phyloP scores from a whole-genome alignment of 64 coral and sea anemone species.

The Dendrophyllia cribrosa region DNA sequence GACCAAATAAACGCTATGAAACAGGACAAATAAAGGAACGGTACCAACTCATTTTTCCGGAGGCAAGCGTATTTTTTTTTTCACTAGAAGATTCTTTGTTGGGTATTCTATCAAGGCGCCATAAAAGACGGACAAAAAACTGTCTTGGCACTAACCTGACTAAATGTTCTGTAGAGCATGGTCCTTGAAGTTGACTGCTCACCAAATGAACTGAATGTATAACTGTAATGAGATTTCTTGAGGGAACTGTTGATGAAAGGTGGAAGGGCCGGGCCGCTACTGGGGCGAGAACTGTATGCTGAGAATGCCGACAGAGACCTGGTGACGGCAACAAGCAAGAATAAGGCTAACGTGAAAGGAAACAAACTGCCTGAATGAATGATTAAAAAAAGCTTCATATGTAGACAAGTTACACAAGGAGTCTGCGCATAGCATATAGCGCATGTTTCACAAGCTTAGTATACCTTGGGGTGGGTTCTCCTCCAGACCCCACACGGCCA shows the following conservation, averaged over 20 bases:
- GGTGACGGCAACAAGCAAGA: background rate
- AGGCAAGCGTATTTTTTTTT: too few relatives aligned
- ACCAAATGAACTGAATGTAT: constrained; percentile 68
- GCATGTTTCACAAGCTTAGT: too few relatives aligned
- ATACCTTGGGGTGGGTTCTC: constrained; percentile 83
- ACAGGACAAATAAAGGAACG: too few relatives aligned
- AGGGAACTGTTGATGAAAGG: constrained; percentile 55
- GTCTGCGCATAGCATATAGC: too few relatives aligned
- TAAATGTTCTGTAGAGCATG: constrained; percentile 23
- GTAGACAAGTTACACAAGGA: too few relatives aligned
- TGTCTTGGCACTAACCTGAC: constrained; percentile 9
- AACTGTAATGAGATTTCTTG: constrained; percentile 41
- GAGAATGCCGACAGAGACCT: constrained; percentile 82
- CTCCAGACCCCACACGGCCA: constrained; percentile 60
- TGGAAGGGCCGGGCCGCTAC: constrained; percentile 61
- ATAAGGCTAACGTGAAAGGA: background rate
- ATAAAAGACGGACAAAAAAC: background rate
- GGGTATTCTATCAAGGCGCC: too few relatives aligned
- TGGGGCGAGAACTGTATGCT: constrained; percentile 75
- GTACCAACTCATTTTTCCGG: too few relatives aligned
- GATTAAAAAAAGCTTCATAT: too few relatives aligned
- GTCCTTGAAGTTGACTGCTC: constrained; percentile 20
- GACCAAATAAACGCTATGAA: too few relatives aligned
- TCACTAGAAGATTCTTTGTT: too few relatives aligned
- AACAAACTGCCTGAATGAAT: background rate